Evolutionary conservation across 2,888 invertebrate species (phyloP), one percentile per base, ranked within the genome.

Genomic region (Hedya salicella): DNA sequence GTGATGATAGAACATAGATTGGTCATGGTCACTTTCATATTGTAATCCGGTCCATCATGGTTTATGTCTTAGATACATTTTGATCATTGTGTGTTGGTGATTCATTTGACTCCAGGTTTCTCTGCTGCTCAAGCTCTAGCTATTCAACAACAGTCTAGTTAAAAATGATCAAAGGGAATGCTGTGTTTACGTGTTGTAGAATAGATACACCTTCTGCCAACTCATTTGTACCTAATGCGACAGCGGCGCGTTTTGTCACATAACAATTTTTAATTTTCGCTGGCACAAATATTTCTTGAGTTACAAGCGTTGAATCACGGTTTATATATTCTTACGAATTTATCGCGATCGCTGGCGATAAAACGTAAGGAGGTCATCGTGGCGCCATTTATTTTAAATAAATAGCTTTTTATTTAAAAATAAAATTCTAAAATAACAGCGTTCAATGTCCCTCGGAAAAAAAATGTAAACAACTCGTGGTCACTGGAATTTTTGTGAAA

Each of bases 341-440:
- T 88, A 89, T 74, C 74, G 73, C 75, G 80, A 82, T 85, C 78
- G 78, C 76, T 75, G 79, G 81, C 87, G 81, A 83, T 89, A 87
- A 86, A 85, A 86, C 73, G 73, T 82, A 90, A 90, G 80, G 87
- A 86, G 91, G 91, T 89, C 90, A 85, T 77, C 77, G 75, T 46
- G 48, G 67, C 59, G 53, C 71, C 78, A 77, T 83, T 82, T 78
- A 80, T 85, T 81, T 81, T 78, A 76, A 73, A 80, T 78, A 81
- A 80, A 83, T 78, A 75, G 75, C 50, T 69, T 75, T 74, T 76
- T 81, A 81, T 79, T 70, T 74, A 68, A 69, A 71, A 69, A 69
- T 70, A 67, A 68, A 64, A 49, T 63, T 69, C 67, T 56, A 70
- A 67, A 70, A 70, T 73, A 70, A 71, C 67, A 62, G 59, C 57